These are phyloP conservation scores for Ambastaia sidthimunki DNA, from an alignment of 2,797 vertebrate genomes.

Conservation along the genomic window DNA sequence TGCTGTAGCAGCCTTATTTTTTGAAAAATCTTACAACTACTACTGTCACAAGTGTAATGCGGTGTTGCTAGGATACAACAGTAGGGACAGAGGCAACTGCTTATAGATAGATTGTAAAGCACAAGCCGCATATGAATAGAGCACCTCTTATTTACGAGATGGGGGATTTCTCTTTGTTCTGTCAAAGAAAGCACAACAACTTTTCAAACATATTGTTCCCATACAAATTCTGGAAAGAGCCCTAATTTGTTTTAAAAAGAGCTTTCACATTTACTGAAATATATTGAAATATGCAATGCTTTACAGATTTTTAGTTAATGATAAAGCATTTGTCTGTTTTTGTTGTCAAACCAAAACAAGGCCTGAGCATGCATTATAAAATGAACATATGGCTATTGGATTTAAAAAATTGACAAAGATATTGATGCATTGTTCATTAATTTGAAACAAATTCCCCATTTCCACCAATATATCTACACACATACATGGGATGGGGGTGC, in stretches of 20 bases:
- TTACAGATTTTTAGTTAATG: neutral
- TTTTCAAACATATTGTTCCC: slow-evolving; percentile 2
- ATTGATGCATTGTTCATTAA: no score
- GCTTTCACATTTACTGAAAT: neutral
- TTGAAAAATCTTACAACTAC: slow-evolving; percentile 46
- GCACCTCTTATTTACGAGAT: slow-evolving; percentile 36
- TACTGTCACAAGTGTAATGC: slow-evolving; percentile 57
- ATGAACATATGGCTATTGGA: neutral
- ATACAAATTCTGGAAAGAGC: neutral
- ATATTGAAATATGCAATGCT: slow-evolving; percentile 27
- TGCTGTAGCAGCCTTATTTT: slow-evolving; percentile 26
- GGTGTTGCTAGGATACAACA: slow-evolving; percentile 47
- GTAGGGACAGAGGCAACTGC: slow-evolving; percentile 42
- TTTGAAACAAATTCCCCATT: no score
- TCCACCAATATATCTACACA: no score
- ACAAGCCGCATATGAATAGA: slow-evolving; percentile 55
- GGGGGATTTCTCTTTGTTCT: slow-evolving; percentile 57
- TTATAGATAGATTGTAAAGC: slow-evolving; percentile 63
- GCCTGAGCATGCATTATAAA: neutral
- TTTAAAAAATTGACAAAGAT: no score
- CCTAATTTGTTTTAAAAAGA: neutral
- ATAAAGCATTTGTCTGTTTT: slow-evolving; percentile 11
- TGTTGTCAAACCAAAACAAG: slow-evolving; percentile 18
- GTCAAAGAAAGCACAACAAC: slow-evolving; percentile 36
- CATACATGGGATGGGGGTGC: no score